These are phyloP conservation scores for Siphamia tubifer DNA, from an alignment of 2,113 vertebrate species.

Conservation along the genomic window DNA sequence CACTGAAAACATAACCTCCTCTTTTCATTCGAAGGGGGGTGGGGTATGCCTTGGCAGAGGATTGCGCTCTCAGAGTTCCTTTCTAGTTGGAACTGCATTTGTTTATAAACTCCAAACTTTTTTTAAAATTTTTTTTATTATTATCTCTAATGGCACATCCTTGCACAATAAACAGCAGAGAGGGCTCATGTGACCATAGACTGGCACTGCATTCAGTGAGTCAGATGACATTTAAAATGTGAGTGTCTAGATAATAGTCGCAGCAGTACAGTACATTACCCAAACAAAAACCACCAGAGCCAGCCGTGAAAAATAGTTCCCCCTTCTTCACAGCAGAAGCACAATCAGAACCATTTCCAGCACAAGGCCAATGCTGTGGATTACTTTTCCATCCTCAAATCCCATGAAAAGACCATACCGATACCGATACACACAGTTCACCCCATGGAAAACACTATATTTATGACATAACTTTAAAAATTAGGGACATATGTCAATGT, in stretches of 20 bases:
- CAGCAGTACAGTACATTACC: slow-evolving; percentile 21
- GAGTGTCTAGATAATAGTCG: neutral
- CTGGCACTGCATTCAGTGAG: neutral
- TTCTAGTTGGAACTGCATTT: neutral
- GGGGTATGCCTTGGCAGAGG: too few relatives aligned
- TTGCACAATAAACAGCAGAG: neutral
- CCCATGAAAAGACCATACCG: neutral
- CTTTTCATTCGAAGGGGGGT: too few relatives aligned
- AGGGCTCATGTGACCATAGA: neutral
- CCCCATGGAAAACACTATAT: too few relatives aligned
- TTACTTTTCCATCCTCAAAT: neutral
- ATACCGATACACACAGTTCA: too few relatives aligned
- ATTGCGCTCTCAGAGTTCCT: too few relatives aligned
- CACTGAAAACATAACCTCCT: too few relatives aligned
- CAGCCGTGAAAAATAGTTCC: slow-evolving; percentile 2
- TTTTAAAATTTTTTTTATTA: neutral
- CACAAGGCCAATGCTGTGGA: neutral
- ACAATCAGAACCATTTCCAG: neutral
- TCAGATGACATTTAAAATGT: neutral
- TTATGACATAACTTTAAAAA: too few relatives aligned
- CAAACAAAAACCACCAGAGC: neutral
- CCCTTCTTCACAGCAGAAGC: neutral
- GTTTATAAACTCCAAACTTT: neutral
- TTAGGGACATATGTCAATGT: too few relatives aligned
- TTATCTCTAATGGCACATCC: neutral